Percentiles rank a stretch among this genome's conserved stretches.
Evolutionary conservation across 2,888 invertebrate species (phyloP).

Genomic region (Nebria salina): DNA sequence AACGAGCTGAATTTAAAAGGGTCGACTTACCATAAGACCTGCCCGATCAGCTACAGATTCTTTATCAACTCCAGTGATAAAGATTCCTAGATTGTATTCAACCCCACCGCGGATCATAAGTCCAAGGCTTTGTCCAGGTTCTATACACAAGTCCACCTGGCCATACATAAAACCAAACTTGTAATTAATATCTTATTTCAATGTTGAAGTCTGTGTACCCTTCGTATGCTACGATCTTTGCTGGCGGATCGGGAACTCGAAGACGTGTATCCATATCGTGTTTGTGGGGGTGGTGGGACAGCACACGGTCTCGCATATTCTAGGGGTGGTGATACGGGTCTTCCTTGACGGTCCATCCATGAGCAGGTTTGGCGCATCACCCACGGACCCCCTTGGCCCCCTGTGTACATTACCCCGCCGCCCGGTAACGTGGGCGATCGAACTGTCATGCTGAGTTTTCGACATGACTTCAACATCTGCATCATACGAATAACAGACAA

Average conservation of each 20-base stretch:
- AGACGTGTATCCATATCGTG: slow-evolving; percentile 56
- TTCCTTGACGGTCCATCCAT: slow-evolving; percentile 93
- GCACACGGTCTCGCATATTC: slow-evolving; percentile 66
- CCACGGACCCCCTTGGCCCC: slow-evolving; percentile 64
- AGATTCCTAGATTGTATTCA: slow-evolving; percentile 95
- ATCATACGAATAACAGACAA: slow-evolving; percentile 52
- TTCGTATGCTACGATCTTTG: slow-evolving; percentile 73
- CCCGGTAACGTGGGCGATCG: slow-evolving; percentile 80
- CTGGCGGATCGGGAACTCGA: slow-evolving; percentile 64
- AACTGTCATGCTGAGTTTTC: slow-evolving; percentile 89
- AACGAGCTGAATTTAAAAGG: background rate
- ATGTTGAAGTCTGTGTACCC: slow-evolving; percentile 61
- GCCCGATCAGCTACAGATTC: slow-evolving; percentile 92
- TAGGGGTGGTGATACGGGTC: slow-evolving; percentile 86
- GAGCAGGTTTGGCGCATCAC: slow-evolving; percentile 83
- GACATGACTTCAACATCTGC: slow-evolving; percentile 89
- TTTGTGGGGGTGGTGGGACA: slow-evolving; percentile 54
- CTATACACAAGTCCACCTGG: slow-evolving; percentile 86
- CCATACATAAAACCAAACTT: slow-evolving; percentile 50
- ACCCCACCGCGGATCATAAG: slow-evolving; percentile 95
- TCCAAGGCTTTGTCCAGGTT: slow-evolving; percentile 90
- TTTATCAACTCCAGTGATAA: slow-evolving; percentile 94
- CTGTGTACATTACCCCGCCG: slow-evolving; percentile 58
- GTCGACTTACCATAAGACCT: slow-evolving; percentile 79
- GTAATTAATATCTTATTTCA: background rate